Evolutionary conservation across 2,888 invertebrate genomes (phyloP).

Genomic region (Calliopum simillimum): DNA sequence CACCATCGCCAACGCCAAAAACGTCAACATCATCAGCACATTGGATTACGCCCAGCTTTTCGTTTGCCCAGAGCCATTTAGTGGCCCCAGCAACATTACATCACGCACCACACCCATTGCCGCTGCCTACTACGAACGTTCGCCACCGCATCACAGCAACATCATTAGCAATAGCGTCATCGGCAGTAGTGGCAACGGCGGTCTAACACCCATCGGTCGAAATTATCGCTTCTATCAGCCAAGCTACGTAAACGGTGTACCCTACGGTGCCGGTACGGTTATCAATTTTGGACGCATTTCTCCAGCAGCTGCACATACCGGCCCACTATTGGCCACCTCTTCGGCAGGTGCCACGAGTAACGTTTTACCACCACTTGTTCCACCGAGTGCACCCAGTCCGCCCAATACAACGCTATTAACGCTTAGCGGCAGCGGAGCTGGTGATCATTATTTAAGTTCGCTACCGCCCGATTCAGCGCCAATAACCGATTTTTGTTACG

Average conservation of each 20-base stretch:
- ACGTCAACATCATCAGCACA: conserved; percentile 55
- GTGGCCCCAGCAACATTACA: conserved; percentile 59
- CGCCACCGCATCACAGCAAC: conserved; percentile 45
- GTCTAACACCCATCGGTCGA: conserved; percentile 48
- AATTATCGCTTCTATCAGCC: conserved; percentile 50
- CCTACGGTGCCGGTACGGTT: conserved; percentile 51
- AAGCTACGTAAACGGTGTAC: conserved; percentile 34
- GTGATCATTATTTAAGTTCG: conserved; percentile 33
- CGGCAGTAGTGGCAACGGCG: conserved; percentile 46
- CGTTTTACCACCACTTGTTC: conserved; percentile 33
- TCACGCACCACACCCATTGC: conserved; percentile 48
- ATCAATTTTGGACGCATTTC: conserved; percentile 55
- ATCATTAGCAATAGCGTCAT: conserved; percentile 49
- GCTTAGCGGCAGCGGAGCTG: conserved; percentile 33
- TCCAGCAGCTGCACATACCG: conserved; percentile 50
- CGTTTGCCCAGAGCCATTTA: conserved; percentile 67
- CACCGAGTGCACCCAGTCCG: too few relatives aligned
- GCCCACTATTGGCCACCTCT: conserved; percentile 55
- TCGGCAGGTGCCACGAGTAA: conserved; percentile 47
- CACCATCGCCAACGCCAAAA: neutral
- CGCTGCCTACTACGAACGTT: conserved; percentile 47
- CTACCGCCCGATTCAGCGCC: conserved; percentile 19
- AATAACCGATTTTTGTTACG: conserved; percentile 17
- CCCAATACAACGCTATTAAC: conserved; percentile 29
- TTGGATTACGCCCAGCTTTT: conserved; percentile 67